Conservation (phyloP, 2,888 invertebrate genomes). For the Enchytraeus crypticus region DNA sequence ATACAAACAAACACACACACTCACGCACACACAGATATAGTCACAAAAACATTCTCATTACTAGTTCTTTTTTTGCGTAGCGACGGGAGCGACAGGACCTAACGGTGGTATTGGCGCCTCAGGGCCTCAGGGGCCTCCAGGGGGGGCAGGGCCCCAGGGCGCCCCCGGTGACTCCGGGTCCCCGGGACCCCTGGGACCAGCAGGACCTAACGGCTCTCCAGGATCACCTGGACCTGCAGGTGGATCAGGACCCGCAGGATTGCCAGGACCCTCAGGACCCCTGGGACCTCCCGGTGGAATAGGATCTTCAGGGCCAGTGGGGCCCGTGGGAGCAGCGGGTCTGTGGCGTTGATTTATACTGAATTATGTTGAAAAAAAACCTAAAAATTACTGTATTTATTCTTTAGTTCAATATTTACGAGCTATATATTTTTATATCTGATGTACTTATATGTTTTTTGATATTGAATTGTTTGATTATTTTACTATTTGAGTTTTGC, state of each 20-base stretch:
- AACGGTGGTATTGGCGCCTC: conserved; percentile 13
- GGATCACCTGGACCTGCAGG: conserved; percentile 15
- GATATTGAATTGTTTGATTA: too few relatives aligned
- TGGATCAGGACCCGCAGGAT: conserved; percentile 18
- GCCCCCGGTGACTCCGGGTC: conserved; percentile 50
- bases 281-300: conserved; percentile 55
- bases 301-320: conserved; percentile 56
- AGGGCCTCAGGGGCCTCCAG: conserved; percentile 59
- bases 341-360: too few relatives aligned
- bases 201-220: conserved; percentile 1
- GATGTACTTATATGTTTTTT: too few relatives aligned
- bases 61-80: neutral
- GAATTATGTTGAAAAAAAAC: too few relatives aligned
- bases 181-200: conserved; percentile 3
- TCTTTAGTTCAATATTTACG: too few relatives aligned
- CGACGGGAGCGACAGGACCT: conserved; percentile 8
- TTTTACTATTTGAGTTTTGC: too few relatives aligned
- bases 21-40: too few relatives aligned
- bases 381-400: too few relatives aligned
- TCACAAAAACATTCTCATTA: neutral
- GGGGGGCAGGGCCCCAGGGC: conserved; percentile 62
- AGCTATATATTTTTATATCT: too few relatives aligned
- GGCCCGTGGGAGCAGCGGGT: conserved; percentile 56
- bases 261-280: conserved; percentile 32
- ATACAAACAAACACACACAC: too few relatives aligned